These are phyloP conservation scores for Tragelaphus buxtoni DNA, from an alignment of 2,113 vertebrate species.

Conservation along the genomic window DNA sequence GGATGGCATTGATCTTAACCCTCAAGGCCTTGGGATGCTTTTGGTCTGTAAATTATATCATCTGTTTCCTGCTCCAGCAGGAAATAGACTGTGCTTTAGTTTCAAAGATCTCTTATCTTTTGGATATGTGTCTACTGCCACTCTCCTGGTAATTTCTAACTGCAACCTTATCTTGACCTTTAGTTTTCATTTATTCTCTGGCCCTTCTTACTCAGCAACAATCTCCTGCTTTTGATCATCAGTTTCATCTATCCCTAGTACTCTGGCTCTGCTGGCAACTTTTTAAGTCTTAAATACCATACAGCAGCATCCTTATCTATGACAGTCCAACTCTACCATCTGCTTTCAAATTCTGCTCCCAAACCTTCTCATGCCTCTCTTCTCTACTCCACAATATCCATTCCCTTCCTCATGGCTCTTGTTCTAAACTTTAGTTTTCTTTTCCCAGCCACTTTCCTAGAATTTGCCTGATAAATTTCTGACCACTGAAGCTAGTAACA, in stretches of 20 bases:
- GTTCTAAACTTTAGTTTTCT: background rate
- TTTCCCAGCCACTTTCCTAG: background rate
- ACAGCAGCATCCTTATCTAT: background rate
- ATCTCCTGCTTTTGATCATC: background rate
- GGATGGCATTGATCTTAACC: background rate
- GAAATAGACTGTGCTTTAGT: background rate
- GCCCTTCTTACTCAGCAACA: background rate
- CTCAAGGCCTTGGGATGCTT: background rate
- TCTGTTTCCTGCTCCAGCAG: conserved; percentile 21
- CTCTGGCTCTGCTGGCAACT: background rate
- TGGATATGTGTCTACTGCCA: background rate
- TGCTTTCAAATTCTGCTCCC: background rate
- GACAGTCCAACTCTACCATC: background rate
- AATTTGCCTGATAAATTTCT: background rate
- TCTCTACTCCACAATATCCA: background rate
- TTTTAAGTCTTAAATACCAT: background rate
- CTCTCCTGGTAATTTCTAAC: background rate
- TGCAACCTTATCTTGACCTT: background rate
- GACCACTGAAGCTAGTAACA: background rate
- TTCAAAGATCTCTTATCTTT: conserved; percentile 21
- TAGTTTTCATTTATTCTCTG: background rate
- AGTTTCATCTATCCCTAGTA: background rate
- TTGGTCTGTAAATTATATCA: background rate
- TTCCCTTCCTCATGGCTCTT: background rate
- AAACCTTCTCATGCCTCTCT: background rate